Percentiles rank a stretch among this genome's conserved stretches.
Conservation (phyloP, 2,797 vertebrate species). For the Clarias pachynema region DNA sequence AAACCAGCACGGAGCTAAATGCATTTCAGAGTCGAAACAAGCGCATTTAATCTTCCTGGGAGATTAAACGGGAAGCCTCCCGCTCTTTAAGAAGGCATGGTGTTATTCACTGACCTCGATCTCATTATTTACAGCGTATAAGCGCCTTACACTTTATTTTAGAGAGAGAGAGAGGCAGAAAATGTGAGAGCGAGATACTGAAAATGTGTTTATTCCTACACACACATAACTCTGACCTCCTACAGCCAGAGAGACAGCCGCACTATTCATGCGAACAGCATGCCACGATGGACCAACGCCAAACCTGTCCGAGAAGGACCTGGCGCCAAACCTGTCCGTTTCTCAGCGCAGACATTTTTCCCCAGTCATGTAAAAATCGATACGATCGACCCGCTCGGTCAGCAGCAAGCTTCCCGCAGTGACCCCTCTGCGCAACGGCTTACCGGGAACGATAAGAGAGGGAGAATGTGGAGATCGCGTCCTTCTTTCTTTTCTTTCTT, state of each 20-base stretch:
- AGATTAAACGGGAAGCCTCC: not conserved
- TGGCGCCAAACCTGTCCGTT: slow-evolving; percentile 22
- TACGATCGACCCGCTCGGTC: not conserved
- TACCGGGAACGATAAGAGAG: not conserved
- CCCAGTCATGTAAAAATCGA: slow-evolving; percentile 7
- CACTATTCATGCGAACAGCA: slow-evolving; percentile 28
- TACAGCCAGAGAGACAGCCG: slow-evolving; percentile 11
- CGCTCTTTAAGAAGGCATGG: not conserved
- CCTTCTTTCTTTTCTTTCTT: not conserved
- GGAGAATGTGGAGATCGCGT: not conserved
- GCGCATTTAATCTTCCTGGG: slow-evolving; percentile 20
- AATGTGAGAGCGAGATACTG: not conserved
- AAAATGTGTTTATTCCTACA: not conserved
- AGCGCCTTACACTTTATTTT: not conserved
- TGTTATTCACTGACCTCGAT: not conserved
- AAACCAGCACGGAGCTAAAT: slow-evolving; percentile 37
- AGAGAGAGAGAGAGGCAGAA: not conserved
- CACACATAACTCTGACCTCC: slow-evolving; percentile 9
- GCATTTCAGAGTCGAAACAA: slow-evolving; percentile 26
- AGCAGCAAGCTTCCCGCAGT: slow-evolving; percentile 5
- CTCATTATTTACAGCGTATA: not conserved
- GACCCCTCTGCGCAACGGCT: slow-evolving; percentile 2
- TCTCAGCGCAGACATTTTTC: not conserved
- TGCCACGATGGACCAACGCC: slow-evolving; percentile 10
- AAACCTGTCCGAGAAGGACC: slow-evolving; percentile 26